Evolutionary conservation across 1,140 invertebrate genomes (phyloP).

Genomic region (Ips nitidus): DNA sequence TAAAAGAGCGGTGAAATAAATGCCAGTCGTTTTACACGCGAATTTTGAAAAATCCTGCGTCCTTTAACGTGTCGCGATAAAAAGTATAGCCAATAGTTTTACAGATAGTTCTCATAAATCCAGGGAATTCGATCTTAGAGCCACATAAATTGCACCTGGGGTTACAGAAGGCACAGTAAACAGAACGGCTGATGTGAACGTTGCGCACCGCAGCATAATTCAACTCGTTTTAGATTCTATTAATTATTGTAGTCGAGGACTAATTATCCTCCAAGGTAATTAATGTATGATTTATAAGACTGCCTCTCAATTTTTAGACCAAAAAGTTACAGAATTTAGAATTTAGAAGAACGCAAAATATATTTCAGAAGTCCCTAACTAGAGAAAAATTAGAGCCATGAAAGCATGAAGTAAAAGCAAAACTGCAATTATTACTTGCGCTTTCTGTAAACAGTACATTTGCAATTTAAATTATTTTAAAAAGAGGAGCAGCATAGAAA

Average conservation of each 20-base stretch:
- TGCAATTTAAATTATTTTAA: conserved; percentile 28
- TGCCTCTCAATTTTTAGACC: too few species aligned
- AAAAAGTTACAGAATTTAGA: too few species aligned
- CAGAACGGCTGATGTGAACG: conserved; percentile 23
- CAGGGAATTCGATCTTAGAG: conserved; percentile 47
- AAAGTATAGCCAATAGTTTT: conserved; percentile 37
- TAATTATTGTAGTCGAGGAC: conserved; percentile 3
- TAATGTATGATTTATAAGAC: too few species aligned
- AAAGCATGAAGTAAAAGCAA: background rate
- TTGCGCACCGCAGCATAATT: conserved; percentile 9
- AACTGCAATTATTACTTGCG: conserved; percentile 7
- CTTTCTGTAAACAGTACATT: conserved; percentile 12
- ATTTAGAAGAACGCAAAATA: too few species aligned
- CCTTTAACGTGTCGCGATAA: conserved; percentile 17
- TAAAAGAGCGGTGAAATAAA: conserved; percentile 21
- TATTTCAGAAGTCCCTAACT: too few species aligned
- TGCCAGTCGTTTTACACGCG: conserved; percentile 19
- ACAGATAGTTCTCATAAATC: conserved; percentile 33
- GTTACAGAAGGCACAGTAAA: background rate
- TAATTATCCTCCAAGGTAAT: too few species aligned
- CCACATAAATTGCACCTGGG: conserved; percentile 52
- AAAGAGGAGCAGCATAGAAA: conserved; percentile 14
- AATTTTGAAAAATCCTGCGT: conserved; percentile 30
- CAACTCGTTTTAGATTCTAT: conserved; percentile 9
- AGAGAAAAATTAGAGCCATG: too few species aligned